phyloP scores from a whole-genome alignment of 2,113 vertebrate genomes.

The Aegotheles bennettii region DNA sequence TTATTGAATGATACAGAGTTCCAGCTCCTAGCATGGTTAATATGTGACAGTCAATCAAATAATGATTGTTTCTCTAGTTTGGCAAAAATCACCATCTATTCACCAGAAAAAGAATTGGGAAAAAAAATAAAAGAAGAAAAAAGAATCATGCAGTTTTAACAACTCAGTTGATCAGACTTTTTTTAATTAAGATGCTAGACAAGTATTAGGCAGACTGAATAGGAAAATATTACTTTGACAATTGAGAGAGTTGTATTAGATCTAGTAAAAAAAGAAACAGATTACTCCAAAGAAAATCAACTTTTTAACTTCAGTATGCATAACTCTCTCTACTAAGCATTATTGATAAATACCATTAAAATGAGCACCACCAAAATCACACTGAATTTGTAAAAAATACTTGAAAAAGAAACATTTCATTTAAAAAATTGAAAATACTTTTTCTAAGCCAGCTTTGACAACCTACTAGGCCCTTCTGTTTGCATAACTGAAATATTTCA shows the following conservation, averaged over 20 bases:
- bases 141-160: not conserved
- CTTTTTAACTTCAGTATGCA: not conserved
- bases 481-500: not conserved
- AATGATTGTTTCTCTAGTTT: not conserved
- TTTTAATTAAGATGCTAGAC: not conserved
- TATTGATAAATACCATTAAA: not conserved
- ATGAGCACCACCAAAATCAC: not conserved
- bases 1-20: not conserved
- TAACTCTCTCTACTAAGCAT: not conserved
- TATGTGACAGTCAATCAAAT: not conserved
- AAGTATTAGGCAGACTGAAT: not conserved
- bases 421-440: not conserved
- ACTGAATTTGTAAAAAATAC: not conserved
- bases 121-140: not conserved
- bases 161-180: not conserved
- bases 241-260: not conserved
- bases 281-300: no score
- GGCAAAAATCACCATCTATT: not conserved
- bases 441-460: not conserved
- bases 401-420: not conserved
- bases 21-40: not conserved
- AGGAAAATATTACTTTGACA: not conserved
- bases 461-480: not conserved
- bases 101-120: not conserved
- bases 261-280: not conserved